Evolutionary conservation across 1,140 invertebrate genomes (phyloP), one percentile per base, ranked within the genome.

Genomic region (Brachionus manjavacas): DNA sequence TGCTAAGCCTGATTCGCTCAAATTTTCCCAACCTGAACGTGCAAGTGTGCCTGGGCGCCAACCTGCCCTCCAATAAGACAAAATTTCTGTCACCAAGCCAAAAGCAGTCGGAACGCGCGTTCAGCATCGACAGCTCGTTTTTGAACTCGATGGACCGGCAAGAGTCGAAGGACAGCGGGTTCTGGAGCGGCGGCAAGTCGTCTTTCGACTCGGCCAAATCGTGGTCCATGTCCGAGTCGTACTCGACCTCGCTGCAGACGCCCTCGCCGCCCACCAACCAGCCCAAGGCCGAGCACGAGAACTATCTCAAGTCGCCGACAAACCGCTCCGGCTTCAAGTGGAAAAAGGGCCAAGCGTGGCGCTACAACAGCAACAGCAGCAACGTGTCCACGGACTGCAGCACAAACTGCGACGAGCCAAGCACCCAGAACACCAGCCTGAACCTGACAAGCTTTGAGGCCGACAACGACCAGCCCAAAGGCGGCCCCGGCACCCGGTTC

Each of bases 121-220:
- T 9, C 23, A 81, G 79, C 41, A 46, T 81, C 0, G 79, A 81
- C 52, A 81, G 41, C 39, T 46, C 79, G 2, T 81, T 16, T 28
- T 14, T 66, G 7, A 81, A 41, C 39, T 41, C 28, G 20, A 68
- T 81, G 11, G 79, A 60, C 39, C 55, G 79, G 23, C 79, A 81
- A 81, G 79, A 81, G 31, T 81, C 79, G 1, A 81, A 81, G 31
- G 79, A 81, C 52, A 81, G 79, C 23, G 79, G 79, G 4, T 81
- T 66, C 25, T 81, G 79, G 79, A 81, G 79, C 35, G 41, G n/a
- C 8, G 35, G 35, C 31, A 76, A 76, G 25, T 49, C n/a, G 7
- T 76, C 72, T 8, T 76, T 76, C 25, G 72, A 76, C 20, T 76
- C 72, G 16, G 49, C 72, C 23, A 81, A 81, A 12, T 43, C 35